phyloP scores from a whole-genome alignment of 2,888 invertebrate species.

The Micoletzkya japonica region DNA sequence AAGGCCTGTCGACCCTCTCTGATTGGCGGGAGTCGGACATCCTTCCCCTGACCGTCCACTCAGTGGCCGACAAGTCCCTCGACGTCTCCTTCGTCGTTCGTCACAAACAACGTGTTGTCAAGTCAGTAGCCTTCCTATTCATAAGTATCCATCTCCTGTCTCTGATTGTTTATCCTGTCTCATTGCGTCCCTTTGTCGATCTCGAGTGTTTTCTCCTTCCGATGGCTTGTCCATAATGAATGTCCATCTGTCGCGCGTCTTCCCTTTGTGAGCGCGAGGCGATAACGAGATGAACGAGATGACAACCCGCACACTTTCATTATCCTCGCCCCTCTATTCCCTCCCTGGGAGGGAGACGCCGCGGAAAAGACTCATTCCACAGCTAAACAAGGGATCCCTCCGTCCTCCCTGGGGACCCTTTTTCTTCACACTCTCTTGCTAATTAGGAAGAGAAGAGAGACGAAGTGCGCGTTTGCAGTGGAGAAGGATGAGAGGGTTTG shows the following conservation, averaged over 20 bases:
- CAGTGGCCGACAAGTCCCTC: neutral
- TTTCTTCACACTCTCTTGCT: slow-evolving; percentile 17
- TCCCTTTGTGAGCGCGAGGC: neutral
- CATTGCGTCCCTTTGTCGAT: slow-evolving; percentile 1
- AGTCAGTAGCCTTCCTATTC: slow-evolving; percentile 3
- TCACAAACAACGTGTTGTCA: slow-evolving; percentile 18
- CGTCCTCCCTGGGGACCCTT: slow-evolving; percentile 15
- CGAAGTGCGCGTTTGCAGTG: neutral
- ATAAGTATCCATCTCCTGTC: neutral
- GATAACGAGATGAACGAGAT: slow-evolving; percentile 6
- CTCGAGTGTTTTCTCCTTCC: slow-evolving; percentile 20
- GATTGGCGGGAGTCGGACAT: slow-evolving; percentile 25
- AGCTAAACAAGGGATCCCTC: neutral
- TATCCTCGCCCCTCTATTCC: neutral
- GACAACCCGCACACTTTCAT: neutral
- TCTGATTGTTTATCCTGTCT: neutral
- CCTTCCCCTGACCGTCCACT: slow-evolving; percentile 14
- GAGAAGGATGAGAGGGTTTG: slow-evolving; percentile 3
- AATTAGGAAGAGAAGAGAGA: slow-evolving; percentile 23
- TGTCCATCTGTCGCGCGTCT: neutral
- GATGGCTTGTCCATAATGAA: slow-evolving; percentile 16
- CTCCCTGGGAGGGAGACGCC: neutral
- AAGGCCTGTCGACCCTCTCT: slow-evolving; percentile 24
- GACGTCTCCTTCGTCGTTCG: slow-evolving; percentile 21
- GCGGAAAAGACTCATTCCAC: neutral